phyloP scores from a whole-genome alignment of 1,140 invertebrate species.

The Listronotus oregonensis region DNA sequence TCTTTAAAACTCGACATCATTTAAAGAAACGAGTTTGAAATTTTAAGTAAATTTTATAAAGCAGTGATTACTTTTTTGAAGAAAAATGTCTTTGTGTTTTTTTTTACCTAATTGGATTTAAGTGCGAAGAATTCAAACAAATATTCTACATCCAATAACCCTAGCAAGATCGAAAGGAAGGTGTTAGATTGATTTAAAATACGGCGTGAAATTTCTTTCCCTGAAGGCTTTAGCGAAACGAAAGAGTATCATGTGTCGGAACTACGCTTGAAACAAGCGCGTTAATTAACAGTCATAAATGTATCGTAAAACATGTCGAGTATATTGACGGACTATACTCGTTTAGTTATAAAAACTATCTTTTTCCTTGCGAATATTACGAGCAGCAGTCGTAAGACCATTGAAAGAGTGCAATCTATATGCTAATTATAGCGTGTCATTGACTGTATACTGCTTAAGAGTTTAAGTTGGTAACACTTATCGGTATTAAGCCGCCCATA shows the following conservation, averaged over 20 bases:
- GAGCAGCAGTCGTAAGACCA: slow-evolving; percentile 27
- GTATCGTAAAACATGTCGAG: slow-evolving; percentile 31
- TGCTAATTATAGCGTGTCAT: slow-evolving; percentile 41
- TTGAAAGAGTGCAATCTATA: slow-evolving; percentile 42
- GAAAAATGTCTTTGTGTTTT: no score
- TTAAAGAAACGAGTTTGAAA: no score
- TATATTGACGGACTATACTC: slow-evolving; percentile 30
- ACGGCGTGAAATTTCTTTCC: slow-evolving; percentile 31
- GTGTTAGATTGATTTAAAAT: slow-evolving; percentile 28
- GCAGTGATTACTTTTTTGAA: no score
- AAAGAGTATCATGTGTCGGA: slow-evolving; percentile 23
- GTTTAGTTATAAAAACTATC: slow-evolving; percentile 17
- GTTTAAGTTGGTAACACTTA: slow-evolving; percentile 44
- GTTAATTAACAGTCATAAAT: slow-evolving; percentile 45
- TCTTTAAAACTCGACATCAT: no score
- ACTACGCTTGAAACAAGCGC: slow-evolving; percentile 34
- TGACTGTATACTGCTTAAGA: slow-evolving; percentile 38
- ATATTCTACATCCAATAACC: no score
- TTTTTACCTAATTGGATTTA: no score
- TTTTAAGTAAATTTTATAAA: no score
- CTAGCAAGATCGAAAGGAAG: slow-evolving; percentile 2
- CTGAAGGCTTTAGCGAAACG: slow-evolving; percentile 16
- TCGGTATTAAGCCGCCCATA: slow-evolving; percentile 26
- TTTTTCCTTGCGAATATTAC: slow-evolving; percentile 27
- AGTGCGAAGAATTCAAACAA: no score